Conservation (phyloP, 92 coral and sea anemone genomes). For the Paramuricea clavata region DNA sequence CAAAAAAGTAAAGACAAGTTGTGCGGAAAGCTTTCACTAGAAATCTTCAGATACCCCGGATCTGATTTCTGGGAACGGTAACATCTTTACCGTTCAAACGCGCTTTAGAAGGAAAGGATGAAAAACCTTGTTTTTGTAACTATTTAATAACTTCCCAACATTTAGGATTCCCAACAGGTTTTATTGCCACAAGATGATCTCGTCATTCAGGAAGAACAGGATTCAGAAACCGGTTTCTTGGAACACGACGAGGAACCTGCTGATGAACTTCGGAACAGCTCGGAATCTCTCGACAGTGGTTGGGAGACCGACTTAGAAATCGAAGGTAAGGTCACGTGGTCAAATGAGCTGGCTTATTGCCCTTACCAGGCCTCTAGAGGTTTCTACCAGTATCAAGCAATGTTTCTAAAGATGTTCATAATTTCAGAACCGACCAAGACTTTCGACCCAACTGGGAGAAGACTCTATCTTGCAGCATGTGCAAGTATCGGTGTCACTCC, state of each 20-base stretch:
- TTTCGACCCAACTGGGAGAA: conserved; percentile 85
- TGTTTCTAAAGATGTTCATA: neutral
- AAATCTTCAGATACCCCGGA: neutral
- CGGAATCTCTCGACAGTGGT: conserved; percentile 69
- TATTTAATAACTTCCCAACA: too few species aligned
- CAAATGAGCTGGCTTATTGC: neutral
- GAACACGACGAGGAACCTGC: conserved; percentile 55
- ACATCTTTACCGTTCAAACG: too few species aligned
- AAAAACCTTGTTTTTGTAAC: too few species aligned
- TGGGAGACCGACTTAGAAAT: conserved; percentile 91
- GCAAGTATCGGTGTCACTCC: conserved; percentile 83
- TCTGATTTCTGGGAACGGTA: neutral
- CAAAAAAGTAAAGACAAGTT: too few species aligned
- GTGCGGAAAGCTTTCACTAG: too few species aligned
- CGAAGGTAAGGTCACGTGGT: conserved; percentile 67
- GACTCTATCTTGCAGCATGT: conserved; percentile 79
- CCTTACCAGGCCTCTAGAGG: neutral
- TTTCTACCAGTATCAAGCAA: neutral
- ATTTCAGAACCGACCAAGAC: conserved; percentile 68
- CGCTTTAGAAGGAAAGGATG: too few species aligned
- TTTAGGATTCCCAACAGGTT: neutral
- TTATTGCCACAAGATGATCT: conserved; percentile 32
- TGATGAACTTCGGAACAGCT: conserved; percentile 20
- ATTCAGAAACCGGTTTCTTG: conserved; percentile 14
- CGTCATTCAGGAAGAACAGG: conserved; percentile 50